Conservation (phyloP, 2,888 invertebrate genomes). For the Teinopalpus imperialis region DNA sequence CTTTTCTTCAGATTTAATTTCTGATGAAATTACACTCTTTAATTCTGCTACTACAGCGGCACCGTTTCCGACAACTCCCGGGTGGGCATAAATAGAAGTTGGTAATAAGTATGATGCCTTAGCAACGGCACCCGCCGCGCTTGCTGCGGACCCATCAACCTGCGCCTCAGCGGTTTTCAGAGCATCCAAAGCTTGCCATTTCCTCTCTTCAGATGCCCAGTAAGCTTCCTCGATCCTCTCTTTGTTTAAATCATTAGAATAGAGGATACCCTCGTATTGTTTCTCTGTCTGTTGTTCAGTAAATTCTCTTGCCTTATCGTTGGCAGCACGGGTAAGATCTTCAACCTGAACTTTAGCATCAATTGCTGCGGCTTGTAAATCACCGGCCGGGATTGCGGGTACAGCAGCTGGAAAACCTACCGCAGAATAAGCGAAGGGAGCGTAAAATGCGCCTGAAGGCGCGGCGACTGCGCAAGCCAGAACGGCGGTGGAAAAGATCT, state of each 20-base stretch:
- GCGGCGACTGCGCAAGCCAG: conserved; percentile 61
- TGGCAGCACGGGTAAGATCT: conserved; percentile 49
- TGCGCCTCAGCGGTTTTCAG: conserved; percentile 59
- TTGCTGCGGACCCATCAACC: conserved; percentile 55
- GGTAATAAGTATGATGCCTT: no score
- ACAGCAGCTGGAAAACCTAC: conserved; percentile 38
- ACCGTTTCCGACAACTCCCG: conserved; percentile 24
- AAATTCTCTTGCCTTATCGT: conserved; percentile 49
- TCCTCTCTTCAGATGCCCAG: conserved; percentile 64
- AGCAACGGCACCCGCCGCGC: conserved; percentile 42
- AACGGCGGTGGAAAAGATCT: conserved; percentile 58
- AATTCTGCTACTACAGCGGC: conserved; percentile 29
- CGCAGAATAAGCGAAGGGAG: conserved; percentile 28
- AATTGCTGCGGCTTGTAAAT: conserved; percentile 66
- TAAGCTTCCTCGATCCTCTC: conserved; percentile 42
- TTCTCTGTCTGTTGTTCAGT: conserved; percentile 50
- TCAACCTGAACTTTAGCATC: conserved; percentile 50
- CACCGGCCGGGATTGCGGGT: conserved; percentile 59
- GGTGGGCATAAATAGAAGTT: no score
- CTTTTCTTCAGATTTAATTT: conserved; percentile 16
- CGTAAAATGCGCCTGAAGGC: conserved; percentile 44
- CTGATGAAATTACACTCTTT: conserved; percentile 24
- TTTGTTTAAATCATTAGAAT: conserved; percentile 42
- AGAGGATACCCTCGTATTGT: conserved; percentile 45
- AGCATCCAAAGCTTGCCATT: conserved; percentile 67